Percentiles rank a stretch among this genome's conserved stretches.
phyloP scores from a whole-genome alignment of 2,888 invertebrate species.

The Diarsia brunnea region DNA sequence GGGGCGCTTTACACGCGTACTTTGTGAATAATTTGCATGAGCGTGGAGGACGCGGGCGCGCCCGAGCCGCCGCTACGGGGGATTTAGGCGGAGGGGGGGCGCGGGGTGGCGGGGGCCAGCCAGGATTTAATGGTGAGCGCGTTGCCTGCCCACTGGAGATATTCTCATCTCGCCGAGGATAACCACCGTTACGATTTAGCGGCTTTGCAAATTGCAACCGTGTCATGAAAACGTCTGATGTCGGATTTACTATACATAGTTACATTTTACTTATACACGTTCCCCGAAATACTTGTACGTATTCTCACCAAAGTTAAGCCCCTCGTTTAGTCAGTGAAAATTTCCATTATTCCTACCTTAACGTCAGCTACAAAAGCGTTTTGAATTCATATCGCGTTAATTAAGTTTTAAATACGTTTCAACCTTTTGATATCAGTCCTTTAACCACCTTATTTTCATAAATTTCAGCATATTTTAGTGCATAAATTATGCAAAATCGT shows the following conservation, averaged over 20 bases:
- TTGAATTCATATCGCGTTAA: slow-evolving; percentile 70
- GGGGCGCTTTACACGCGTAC: slow-evolving; percentile 79
- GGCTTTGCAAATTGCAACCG: slow-evolving; percentile 75
- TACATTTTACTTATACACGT: slow-evolving; percentile 49
- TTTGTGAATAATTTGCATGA: slow-evolving; percentile 85
- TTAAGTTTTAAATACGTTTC: slow-evolving; percentile 69
- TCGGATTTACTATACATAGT: slow-evolving; percentile 50
- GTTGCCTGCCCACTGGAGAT: slow-evolving; percentile 77
- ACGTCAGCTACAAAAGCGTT: slow-evolving; percentile 64
- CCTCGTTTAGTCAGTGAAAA: slow-evolving; percentile 53
- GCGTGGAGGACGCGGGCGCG: slow-evolving; percentile 64
- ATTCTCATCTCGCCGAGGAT: slow-evolving; percentile 78
- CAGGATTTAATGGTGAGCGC: slow-evolving; percentile 78
- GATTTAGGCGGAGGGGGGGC: slow-evolving; percentile 64
- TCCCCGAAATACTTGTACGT: slow-evolving; percentile 43
- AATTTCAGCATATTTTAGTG: slow-evolving; percentile 78
- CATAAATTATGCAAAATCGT: slow-evolving; percentile 84
- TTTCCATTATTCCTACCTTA: slow-evolving; percentile 62
- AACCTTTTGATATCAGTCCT: slow-evolving; percentile 65
- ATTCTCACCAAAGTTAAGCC: slow-evolving; percentile 53
- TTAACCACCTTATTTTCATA: slow-evolving; percentile 73
- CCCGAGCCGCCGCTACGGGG: slow-evolving; percentile 56
- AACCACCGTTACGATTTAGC: slow-evolving; percentile 78
- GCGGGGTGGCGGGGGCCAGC: slow-evolving; percentile 60
- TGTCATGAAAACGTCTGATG: slow-evolving; percentile 70